Evolutionary conservation across 2,113 vertebrate genomes (phyloP).

Genomic region (Helogale parvula): DNA sequence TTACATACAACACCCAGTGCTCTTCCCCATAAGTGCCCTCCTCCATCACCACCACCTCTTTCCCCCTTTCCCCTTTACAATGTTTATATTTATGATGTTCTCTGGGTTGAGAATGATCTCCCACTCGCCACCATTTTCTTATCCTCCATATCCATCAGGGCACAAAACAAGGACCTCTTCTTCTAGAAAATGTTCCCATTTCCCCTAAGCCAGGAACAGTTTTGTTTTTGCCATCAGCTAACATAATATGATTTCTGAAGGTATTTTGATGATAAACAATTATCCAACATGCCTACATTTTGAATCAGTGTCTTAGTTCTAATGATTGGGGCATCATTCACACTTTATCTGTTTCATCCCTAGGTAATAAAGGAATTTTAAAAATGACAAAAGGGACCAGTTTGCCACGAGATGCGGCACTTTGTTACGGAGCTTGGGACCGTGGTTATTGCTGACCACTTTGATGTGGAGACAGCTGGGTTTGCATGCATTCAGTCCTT

Average conservation of each 20-base stretch:
- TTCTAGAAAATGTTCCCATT: background rate
- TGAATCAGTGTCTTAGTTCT: constrained; percentile 34
- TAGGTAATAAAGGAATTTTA: background rate
- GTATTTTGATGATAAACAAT: background rate
- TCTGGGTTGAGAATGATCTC: background rate
- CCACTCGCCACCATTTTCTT: background rate
- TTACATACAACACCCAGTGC: too few relatives aligned
- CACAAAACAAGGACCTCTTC: background rate
- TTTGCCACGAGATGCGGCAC: background rate
- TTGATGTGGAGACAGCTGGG: constrained; percentile 59
- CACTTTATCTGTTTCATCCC: background rate
- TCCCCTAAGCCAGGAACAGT: background rate
- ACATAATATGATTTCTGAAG: background rate
- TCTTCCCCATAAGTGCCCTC: too few relatives aligned
- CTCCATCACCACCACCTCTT: too few relatives aligned
- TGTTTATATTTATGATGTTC: background rate
- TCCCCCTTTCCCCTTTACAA: background rate
- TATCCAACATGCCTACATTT: background rate
- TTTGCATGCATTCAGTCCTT: constrained; percentile 68
- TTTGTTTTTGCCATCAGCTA: background rate
- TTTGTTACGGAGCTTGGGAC: constrained; percentile 60
- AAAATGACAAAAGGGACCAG: background rate
- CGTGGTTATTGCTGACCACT: constrained; percentile 19
- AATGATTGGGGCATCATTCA: background rate
- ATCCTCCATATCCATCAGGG: background rate